phyloP scores from a whole-genome alignment of 2,797 vertebrate genomes.

The Pseudotriccus pelzelni region DNA sequence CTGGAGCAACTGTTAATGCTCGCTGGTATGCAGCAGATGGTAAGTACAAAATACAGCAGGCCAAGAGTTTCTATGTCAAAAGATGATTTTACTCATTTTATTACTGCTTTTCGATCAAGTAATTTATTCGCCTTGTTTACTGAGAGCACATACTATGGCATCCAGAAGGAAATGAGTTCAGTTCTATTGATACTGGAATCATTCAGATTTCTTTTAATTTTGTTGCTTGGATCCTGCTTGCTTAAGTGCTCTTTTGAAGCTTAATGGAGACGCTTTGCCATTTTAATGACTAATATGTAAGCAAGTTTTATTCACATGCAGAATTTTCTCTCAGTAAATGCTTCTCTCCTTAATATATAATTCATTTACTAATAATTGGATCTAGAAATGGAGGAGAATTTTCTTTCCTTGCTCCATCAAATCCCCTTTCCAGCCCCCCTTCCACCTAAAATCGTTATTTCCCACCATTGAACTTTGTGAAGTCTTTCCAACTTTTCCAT shows the following conservation, averaged over 20 bases:
- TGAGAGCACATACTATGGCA: neutral
- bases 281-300: slow-evolving; percentile 38
- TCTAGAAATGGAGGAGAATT: neutral
- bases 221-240: slow-evolving; percentile 4
- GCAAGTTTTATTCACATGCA: slow-evolving; percentile 17
- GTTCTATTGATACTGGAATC: slow-evolving; percentile 6
- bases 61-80: neutral
- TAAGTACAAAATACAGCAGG: neutral
- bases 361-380: neutral
- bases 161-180: neutral
- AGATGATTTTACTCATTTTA: neutral
- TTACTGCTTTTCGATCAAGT: neutral
- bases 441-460: neutral
- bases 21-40: fast-evolving
- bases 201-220: slow-evolving; percentile 4
- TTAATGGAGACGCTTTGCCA: slow-evolving; percentile 1
- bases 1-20: neutral
- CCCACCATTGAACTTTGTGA: neutral
- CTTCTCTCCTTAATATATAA: neutral
- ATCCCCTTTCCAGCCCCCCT: neutral
- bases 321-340: neutral
- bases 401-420: neutral
- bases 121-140: neutral
- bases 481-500: neutral
- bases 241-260: slow-evolving; percentile 29